Evolutionary conservation across 1,140 invertebrate species (phyloP).

Genomic region (Leptopilina clavipes): DNA sequence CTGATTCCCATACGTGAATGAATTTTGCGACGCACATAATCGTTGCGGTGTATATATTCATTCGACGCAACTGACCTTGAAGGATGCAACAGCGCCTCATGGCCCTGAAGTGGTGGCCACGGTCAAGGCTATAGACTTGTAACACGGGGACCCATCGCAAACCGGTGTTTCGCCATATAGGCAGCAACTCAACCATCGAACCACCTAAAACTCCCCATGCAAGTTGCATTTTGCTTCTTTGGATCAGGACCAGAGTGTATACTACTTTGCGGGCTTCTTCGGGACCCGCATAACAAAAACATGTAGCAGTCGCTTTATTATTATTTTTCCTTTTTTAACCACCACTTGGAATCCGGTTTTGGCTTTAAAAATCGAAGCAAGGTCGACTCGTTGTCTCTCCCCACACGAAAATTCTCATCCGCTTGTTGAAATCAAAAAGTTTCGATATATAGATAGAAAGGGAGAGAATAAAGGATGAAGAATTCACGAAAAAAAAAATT

Average conservation of each 20-base stretch:
- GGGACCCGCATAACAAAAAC: slow-evolving; percentile 24
- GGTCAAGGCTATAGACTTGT: slow-evolving; percentile 64
- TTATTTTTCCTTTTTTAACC: neutral
- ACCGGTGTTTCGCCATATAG: slow-evolving; percentile 25
- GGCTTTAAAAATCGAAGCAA: slow-evolving; percentile 31
- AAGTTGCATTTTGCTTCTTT: slow-evolving; percentile 18
- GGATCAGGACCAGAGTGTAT: neutral
- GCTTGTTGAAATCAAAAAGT: neutral
- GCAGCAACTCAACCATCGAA: slow-evolving; percentile 20
- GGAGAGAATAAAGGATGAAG: neutral
- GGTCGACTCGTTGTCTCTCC: slow-evolving; percentile 26
- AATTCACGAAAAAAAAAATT: slow-evolving; percentile 12
- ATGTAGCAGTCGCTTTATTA: slow-evolving; percentile 2
- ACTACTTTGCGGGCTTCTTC: slow-evolving; percentile 26
- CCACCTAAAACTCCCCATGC: slow-evolving; percentile 33
- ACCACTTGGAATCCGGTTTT: slow-evolving; percentile 23
- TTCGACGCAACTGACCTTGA: slow-evolving; percentile 64
- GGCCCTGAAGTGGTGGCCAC: slow-evolving; percentile 55
- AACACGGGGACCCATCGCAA: slow-evolving; percentile 26
- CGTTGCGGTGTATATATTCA: slow-evolving; percentile 53
- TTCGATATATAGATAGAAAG: neutral
- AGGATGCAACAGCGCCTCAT: slow-evolving; percentile 61
- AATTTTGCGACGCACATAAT: slow-evolving; percentile 18
- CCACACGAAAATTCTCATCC: neutral
- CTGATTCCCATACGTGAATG: slow-evolving; percentile 18